Percentiles rank a stretch among this genome's conserved stretches.
phyloP scores from a whole-genome alignment of 2,797 vertebrate genomes.

The Neoniphon sammara region DNA sequence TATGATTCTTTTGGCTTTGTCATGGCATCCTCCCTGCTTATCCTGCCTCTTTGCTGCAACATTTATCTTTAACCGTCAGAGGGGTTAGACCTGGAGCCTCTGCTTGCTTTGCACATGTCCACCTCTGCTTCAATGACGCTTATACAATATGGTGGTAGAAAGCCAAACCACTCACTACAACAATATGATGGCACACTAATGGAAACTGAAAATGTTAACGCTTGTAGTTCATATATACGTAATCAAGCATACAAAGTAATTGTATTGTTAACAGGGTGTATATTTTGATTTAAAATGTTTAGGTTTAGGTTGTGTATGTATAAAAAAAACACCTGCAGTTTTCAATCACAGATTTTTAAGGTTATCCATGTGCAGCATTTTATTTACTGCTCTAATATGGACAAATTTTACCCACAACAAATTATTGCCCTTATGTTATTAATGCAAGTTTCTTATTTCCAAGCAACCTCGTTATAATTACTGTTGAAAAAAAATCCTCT shows the following conservation, averaged over 20 bases:
- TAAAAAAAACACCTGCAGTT: conserved; percentile 66
- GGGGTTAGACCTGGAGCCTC: background rate
- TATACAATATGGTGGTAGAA: background rate
- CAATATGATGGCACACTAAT: conserved; percentile 52
- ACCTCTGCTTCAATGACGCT: conserved; percentile 1
- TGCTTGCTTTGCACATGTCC: background rate
- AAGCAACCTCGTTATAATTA: too few species aligned
- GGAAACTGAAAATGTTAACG: conserved; percentile 8
- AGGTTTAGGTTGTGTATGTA: conserved; percentile 17
- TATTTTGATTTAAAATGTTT: conserved; percentile 18
- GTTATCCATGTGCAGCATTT: background rate
- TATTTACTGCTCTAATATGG: background rate
- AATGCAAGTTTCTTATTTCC: too few species aligned
- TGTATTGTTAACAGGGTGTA: background rate
- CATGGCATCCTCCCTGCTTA: conserved; percentile 69
- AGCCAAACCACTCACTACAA: conserved; percentile 53
- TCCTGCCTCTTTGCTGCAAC: conserved; percentile 36
- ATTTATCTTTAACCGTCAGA: conserved; percentile 5
- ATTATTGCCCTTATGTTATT: background rate
- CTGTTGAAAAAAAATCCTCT: too few species aligned
- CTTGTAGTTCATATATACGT: background rate
- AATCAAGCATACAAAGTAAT: background rate
- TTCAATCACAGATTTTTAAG: background rate
- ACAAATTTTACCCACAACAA: background rate
- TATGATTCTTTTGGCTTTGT: conserved; percentile 30